These are phyloP conservation scores for Caenorhabditis angaria DNA, from an alignment of 2,888 invertebrate species.

Conservation along the genomic window DNA sequence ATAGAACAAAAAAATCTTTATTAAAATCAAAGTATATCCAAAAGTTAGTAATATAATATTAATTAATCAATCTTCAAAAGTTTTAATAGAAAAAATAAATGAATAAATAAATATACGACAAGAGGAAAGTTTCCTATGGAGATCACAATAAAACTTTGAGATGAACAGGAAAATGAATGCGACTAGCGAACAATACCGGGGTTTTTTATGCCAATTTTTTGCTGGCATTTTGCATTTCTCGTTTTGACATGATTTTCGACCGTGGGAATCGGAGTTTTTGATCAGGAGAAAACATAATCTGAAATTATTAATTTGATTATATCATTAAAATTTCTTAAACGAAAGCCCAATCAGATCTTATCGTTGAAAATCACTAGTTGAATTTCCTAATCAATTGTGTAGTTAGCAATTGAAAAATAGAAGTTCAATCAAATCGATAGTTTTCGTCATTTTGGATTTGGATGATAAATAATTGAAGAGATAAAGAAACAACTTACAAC, in stretches of 20 bases:
- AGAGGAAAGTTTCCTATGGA: not conserved
- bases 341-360: not conserved
- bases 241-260: not conserved
- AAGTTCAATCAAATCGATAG: not conserved
- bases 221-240: not conserved
- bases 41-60: not conserved
- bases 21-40: slow-evolving; percentile 6
- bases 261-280: not conserved
- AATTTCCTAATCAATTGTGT: not conserved
- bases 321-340: not conserved
- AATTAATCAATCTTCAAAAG: not conserved
- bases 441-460: not conserved
- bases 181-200: not conserved
- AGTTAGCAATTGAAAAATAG: not conserved
- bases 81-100: not conserved
- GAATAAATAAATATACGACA: slow-evolving; percentile 9
- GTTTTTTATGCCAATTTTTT: not conserved
- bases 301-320: not conserved
- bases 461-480: not conserved
- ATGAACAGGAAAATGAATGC: slow-evolving; percentile 1
- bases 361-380: not conserved
- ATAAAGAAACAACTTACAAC: not conserved
- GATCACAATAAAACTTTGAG: not conserved
- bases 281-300: not conserved
- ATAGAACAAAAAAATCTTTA: not conserved